Evolutionary conservation across 2,888 invertebrate genomes (phyloP).

Genomic region (Pomacea canaliculata): DNA sequence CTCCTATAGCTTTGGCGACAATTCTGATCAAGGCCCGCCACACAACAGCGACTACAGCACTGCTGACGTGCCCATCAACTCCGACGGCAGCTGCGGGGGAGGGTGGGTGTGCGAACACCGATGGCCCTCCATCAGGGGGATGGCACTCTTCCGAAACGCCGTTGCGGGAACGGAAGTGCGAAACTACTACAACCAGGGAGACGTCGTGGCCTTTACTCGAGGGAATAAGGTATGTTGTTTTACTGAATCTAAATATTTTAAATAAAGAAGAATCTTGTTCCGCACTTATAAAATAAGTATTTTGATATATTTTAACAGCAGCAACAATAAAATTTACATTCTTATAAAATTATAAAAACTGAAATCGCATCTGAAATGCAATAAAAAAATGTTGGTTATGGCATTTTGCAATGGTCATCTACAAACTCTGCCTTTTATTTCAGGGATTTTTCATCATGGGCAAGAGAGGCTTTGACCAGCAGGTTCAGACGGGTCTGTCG

Average conservation of each 20-base stretch:
- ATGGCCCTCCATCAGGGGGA: conserved; percentile 64
- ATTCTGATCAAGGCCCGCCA: conserved; percentile 47
- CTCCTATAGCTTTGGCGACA: conserved; percentile 77
- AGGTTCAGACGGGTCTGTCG: conserved; percentile 59
- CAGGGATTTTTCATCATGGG: conserved; percentile 66
- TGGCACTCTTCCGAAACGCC: conserved; percentile 64
- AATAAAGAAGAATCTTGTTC: too few relatives aligned
- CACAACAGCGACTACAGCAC: conserved; percentile 50
- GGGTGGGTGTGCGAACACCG: conserved; percentile 67
- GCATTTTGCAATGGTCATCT: too few relatives aligned
- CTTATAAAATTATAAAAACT: too few relatives aligned
- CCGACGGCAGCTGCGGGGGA: conserved; percentile 57
- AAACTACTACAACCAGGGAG: conserved; percentile 50
- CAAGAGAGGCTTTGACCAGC: conserved; percentile 53
- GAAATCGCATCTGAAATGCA: too few relatives aligned
- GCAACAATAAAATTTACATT: too few relatives aligned
- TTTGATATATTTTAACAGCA: too few relatives aligned
- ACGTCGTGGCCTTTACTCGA: conserved; percentile 62
- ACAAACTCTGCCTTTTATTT: not conserved
- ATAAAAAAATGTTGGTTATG: too few relatives aligned
- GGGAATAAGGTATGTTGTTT: conserved; percentile 51
- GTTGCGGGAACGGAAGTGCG: conserved; percentile 51
- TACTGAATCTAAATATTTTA: too few relatives aligned
- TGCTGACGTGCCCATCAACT: conserved; percentile 58
- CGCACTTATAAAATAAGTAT: too few relatives aligned